Evolutionary conservation across 1,140 invertebrate species (phyloP).

Genomic region (Drosophila bocki): DNA sequence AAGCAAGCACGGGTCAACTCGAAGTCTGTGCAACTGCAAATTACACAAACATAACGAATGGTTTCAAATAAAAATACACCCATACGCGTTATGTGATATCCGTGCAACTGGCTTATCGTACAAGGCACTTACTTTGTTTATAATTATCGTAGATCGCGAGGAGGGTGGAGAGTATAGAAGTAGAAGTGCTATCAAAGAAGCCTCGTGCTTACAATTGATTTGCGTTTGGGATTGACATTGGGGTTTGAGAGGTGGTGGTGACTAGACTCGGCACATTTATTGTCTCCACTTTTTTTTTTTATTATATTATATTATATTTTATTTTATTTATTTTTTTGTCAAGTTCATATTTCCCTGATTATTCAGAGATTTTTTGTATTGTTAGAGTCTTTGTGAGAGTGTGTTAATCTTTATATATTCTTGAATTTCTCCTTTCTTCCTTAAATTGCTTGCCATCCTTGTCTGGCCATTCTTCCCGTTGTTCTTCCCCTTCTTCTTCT

Average conservation of each 20-base stretch:
- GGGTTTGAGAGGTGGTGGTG: neutral
- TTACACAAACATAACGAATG: neutral
- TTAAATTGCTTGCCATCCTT: slow-evolving; percentile 33
- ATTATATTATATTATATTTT: too few species aligned
- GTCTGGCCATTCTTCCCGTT: slow-evolving; percentile 8
- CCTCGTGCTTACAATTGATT: slow-evolving; percentile 6
- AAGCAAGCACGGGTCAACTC: neutral
- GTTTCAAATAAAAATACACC: neutral
- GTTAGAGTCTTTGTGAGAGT: neutral
- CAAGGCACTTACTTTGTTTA: slow-evolving; percentile 4
- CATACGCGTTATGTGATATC: neutral
- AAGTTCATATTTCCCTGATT: neutral
- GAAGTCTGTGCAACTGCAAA: neutral
- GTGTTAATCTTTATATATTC: neutral
- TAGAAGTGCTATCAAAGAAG: neutral
- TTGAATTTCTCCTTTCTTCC: slow-evolving; percentile 30
- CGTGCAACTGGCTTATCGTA: slow-evolving; percentile 9
- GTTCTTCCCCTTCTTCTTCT: slow-evolving; percentile 10
- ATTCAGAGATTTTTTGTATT: neutral
- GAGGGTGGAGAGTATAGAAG: neutral
- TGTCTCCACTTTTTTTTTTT: too few species aligned
- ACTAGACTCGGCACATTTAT: too few species aligned
- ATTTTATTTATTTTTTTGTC: too few species aligned
- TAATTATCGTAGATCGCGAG: slow-evolving; percentile 5
- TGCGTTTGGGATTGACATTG: neutral